Evolutionary conservation across 2,113 vertebrate genomes (phyloP).

Genomic region (Herpetotheres cachinnans): DNA sequence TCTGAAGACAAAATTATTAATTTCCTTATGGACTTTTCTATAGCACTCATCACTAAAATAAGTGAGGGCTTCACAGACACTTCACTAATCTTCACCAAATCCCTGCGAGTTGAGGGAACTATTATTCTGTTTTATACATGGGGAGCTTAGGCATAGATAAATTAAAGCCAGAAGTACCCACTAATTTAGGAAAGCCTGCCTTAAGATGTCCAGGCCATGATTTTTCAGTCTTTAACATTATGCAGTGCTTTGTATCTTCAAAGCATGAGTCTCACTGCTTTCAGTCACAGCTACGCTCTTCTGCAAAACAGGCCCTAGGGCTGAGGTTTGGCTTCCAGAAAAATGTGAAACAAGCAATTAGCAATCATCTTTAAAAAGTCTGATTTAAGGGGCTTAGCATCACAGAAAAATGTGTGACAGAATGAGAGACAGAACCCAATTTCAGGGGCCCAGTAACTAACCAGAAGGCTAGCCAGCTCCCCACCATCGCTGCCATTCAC

Average conservation of each 20-base stretch:
- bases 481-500: not conserved
- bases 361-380: not conserved
- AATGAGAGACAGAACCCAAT: not conserved
- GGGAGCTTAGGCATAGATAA: slow-evolving; percentile 15
- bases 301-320: not conserved
- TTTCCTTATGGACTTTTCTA: slow-evolving; percentile 56
- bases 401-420: not conserved
- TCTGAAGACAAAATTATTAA: slow-evolving; percentile 65
- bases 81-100: slow-evolving; percentile 56
- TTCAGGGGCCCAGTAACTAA: not conserved
- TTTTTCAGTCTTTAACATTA: slow-evolving; percentile 31
- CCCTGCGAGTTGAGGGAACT: not conserved
- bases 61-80: slow-evolving; percentile 44
- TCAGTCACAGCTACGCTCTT: slow-evolving; percentile 8
- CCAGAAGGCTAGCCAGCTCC: not conserved
- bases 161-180: slow-evolving; percentile 25
- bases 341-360: not conserved
- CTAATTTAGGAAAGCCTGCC: slow-evolving; percentile 37
- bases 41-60: slow-evolving; percentile 42
- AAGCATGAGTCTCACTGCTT: not conserved
- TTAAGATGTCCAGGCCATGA: slow-evolving; percentile 3
- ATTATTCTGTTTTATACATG: slow-evolving; percentile 13
- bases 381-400: not conserved
- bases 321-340: not conserved
- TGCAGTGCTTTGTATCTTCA: slow-evolving; percentile 11